A percentile compares a stretch with the other conserved stretches of the same genome.
Evolutionary conservation across 2,888 invertebrate species (phyloP).

Genomic region (Cenopis cana): DNA sequence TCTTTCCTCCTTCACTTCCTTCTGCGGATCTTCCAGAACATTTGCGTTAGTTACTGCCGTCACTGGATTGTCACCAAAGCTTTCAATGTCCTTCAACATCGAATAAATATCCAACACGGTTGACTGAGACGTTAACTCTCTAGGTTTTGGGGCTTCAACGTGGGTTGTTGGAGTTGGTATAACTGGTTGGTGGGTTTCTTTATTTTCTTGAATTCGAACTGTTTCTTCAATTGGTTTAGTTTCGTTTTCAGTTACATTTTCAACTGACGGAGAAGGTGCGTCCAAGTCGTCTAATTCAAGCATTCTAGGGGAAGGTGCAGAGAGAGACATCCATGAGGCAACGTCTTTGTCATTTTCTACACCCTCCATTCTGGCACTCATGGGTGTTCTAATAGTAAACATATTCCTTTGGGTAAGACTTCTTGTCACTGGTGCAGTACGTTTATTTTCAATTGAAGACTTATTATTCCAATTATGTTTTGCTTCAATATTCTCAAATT

Average conservation of each 20-base stretch:
- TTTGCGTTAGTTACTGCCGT: constrained; percentile 55
- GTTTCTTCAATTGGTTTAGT: constrained; percentile 46
- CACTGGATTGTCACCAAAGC: constrained; percentile 76
- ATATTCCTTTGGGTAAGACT: constrained; percentile 68
- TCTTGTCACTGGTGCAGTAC: constrained; percentile 54
- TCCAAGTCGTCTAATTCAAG: constrained; percentile 58
- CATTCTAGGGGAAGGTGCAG: constrained; percentile 71
- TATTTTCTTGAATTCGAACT: constrained; percentile 44
- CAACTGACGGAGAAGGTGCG: constrained; percentile 34
- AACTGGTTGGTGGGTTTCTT: not conserved
- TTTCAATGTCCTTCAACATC: constrained; percentile 81
- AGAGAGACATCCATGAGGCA: constrained; percentile 81
- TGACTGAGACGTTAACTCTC: constrained; percentile 68
- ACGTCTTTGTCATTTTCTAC: constrained; percentile 79
- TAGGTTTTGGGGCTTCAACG: constrained; percentile 50
- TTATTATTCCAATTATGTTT: constrained; percentile 74
- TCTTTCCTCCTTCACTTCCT: constrained; percentile 60
- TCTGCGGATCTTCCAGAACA: constrained; percentile 53
- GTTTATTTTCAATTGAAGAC: constrained; percentile 56
- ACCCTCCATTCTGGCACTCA: constrained; percentile 74
- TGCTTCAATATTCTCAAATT: constrained; percentile 60
- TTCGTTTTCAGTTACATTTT: constrained; percentile 47
- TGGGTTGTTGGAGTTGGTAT: constrained; percentile 26
- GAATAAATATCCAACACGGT: constrained; percentile 81
- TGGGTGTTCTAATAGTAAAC: constrained; percentile 61